Conservation (phyloP, 2,113 vertebrate genomes). For the Trematocara marginatum region DNA sequence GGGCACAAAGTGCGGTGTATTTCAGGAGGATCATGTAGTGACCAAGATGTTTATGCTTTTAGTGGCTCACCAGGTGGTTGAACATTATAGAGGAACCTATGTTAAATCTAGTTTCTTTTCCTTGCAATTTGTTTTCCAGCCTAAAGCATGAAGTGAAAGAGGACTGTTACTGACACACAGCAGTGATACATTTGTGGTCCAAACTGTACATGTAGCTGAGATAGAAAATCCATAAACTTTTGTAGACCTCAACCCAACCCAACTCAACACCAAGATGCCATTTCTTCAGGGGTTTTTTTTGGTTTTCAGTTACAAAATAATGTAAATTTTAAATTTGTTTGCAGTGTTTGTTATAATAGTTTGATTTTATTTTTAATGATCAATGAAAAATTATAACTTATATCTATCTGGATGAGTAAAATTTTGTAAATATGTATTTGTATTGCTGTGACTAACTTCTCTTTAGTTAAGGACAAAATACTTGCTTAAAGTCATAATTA, state of each 20-base stretch:
- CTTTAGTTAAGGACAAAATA: not conserved
- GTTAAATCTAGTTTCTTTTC: not conserved
- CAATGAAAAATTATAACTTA: not conserved
- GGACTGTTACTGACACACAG: not conserved
- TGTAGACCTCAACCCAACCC: not conserved
- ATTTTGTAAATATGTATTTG: not conserved
- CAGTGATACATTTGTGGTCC: not conserved
- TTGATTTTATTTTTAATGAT: not conserved
- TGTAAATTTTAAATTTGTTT: not conserved
- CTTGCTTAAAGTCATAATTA: not conserved
- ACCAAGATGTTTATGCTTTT: not conserved
- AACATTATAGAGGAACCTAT: not conserved
- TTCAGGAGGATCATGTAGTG: not conserved
- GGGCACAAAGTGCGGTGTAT: not conserved
- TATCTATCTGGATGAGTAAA: not conserved
- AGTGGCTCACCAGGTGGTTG: not conserved
- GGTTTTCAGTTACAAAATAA: not conserved
- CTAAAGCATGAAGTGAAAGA: not conserved
- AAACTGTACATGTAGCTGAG: not conserved
- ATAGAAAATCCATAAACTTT: not conserved
- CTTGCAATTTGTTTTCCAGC: not conserved
- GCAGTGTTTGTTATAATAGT: not conserved
- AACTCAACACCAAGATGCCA: not conserved
- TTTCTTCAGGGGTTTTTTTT: rapidly evolving
- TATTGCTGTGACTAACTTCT: not conserved